These are phyloP conservation scores for Drosophila gaucha DNA, from an alignment of 2,888 invertebrate species.

Conservation along the genomic window DNA sequence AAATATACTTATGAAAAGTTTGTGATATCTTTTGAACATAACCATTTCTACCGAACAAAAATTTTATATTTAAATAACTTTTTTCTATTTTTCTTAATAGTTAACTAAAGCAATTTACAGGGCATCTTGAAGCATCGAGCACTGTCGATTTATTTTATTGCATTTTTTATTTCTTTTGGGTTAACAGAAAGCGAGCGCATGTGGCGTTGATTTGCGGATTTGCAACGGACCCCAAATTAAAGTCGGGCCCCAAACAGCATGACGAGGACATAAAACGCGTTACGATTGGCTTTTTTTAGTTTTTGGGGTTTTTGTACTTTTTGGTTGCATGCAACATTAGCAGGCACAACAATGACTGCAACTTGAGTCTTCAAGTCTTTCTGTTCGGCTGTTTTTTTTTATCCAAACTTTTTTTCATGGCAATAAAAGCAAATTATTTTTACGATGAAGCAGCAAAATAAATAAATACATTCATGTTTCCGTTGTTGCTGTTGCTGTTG, in stretches of 20 bases:
- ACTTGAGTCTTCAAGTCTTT: slow-evolving; percentile 12
- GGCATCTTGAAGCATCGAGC: neutral
- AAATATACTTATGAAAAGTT: too few species aligned
- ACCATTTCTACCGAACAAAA: too few species aligned
- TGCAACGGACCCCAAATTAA: slow-evolving; percentile 50
- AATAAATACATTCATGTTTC: slow-evolving; percentile 63
- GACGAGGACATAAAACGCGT: slow-evolving; percentile 66
- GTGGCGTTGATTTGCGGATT: slow-evolving; percentile 68
- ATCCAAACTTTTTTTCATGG: slow-evolving; percentile 28
- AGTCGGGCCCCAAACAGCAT: slow-evolving; percentile 44
- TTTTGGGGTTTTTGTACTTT: slow-evolving; percentile 14
- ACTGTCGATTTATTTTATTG: slow-evolving; percentile 5
- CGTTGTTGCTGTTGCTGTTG: slow-evolving; percentile 29
- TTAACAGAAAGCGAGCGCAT: slow-evolving; percentile 38
- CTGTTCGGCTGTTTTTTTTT: slow-evolving; percentile 28
- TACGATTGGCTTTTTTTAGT: slow-evolving; percentile 40
- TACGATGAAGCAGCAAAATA: slow-evolving; percentile 70
- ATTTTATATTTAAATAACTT: too few species aligned
- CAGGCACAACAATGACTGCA: slow-evolving; percentile 38
- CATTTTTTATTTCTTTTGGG: slow-evolving; percentile 8
- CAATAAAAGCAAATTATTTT: slow-evolving; percentile 76
- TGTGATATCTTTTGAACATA: too few species aligned
- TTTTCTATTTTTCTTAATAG: too few species aligned
- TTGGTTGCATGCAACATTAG: slow-evolving; percentile 58
- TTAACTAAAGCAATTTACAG: neutral